Conservation (phyloP, 2,888 invertebrate genomes). For the Copidosoma aretas region DNA sequence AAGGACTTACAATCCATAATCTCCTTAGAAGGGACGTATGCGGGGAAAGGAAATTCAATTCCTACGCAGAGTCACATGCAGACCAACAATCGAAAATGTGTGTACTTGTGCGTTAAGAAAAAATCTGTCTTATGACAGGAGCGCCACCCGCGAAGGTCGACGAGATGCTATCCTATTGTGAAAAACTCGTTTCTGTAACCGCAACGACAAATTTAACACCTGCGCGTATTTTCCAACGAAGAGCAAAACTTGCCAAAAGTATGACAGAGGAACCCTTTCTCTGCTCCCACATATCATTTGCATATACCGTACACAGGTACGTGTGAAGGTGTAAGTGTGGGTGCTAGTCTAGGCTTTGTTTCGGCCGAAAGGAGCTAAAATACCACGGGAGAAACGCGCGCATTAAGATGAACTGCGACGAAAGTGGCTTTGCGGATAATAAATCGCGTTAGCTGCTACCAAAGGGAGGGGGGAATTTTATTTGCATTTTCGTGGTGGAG, state of each 20-base stretch:
- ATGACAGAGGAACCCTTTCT: neutral
- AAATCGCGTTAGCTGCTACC: conserved; percentile 1
- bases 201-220: conserved; percentile 32
- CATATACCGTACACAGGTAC: conserved; percentile 2
- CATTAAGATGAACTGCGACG: conserved; percentile 11
- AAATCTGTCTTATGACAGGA: conserved; percentile 46
- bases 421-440: conserved; percentile 12
- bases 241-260: conserved; percentile 7
- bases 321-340: no score
- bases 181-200: conserved; percentile 34
- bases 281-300: conserved; percentile 9
- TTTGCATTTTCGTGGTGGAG: neutral
- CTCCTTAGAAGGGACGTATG: no score
- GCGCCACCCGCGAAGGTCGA: no score
- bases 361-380: conserved; percentile 6
- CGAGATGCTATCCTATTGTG: neutral
- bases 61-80: neutral
- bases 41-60: no score
- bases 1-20: no score
- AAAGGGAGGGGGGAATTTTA: neutral
- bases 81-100: conserved; percentile 20
- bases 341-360: conserved; percentile 7
- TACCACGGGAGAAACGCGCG: neutral
- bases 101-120: conserved; percentile 37
- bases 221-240: neutral